phyloP scores from a whole-genome alignment of 1,140 invertebrate species.

The Eriocheir sinensis region DNA sequence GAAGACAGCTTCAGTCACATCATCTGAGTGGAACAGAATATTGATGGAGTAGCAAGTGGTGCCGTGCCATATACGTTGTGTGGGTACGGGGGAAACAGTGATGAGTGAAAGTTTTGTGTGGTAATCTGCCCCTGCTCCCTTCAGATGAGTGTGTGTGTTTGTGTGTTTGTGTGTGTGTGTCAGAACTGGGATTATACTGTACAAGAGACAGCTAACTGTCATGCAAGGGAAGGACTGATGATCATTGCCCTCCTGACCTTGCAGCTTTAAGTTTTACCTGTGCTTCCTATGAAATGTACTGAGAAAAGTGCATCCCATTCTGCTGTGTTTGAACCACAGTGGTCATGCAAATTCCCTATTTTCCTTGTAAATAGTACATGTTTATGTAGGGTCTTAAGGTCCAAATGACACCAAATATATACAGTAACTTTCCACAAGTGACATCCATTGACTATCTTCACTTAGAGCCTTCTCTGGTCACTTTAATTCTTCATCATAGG shows the following conservation, averaged over 20 bases:
- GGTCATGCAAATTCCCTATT: not conserved
- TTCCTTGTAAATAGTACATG: not conserved
- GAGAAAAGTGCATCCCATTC: not conserved
- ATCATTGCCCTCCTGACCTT: not conserved
- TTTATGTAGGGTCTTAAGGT: not conserved
- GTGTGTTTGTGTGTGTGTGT: not conserved
- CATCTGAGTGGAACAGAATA: too few relatives aligned
- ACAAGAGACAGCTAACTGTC: not conserved
- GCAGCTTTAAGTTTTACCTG: not conserved
- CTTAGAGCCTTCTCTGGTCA: too few relatives aligned
- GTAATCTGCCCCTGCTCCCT: too few relatives aligned
- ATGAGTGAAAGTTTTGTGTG: too few relatives aligned
- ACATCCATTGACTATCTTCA: not conserved
- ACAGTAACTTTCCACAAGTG: not conserved
- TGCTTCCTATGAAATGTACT: not conserved
- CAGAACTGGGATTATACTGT: too few relatives aligned
- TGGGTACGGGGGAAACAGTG: too few relatives aligned
- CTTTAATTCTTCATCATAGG: too few relatives aligned
- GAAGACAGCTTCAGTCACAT: too few relatives aligned
- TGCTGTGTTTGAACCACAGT: not conserved
- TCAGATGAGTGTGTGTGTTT: not conserved
- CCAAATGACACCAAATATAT: slow-evolving; percentile 38
- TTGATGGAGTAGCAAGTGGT: too few relatives aligned
- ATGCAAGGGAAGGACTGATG: not conserved
- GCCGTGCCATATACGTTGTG: too few relatives aligned